Base-by-base conservation (phyloP, 2,113 vertebrate genomes). In the Otis tarda region DNA sequence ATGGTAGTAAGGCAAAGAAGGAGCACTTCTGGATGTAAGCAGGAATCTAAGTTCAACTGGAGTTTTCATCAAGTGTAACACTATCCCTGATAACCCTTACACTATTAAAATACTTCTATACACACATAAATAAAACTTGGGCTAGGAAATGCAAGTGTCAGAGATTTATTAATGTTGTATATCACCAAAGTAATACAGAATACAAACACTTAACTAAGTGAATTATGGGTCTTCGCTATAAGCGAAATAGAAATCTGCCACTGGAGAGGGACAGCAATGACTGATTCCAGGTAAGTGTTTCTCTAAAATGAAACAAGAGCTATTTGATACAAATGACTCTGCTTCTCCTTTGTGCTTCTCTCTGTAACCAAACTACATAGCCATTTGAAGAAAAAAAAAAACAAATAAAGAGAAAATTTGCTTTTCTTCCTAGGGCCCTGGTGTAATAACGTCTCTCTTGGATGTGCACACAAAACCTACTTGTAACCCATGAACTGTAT, bases 311-410 rank as follows among this genome's bases (percentile, higher is more conserved):
- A 57, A 94, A 76, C 2, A 5, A 74, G 80, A 56, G 4, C 12
- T 85, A 55, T 97, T 95, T 96, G 83, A 60, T 93, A 90, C 53
- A 97, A 97, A 97, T 96, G 70, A 82, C 41, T 75, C 83, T 59
- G 23, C 53, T 89, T 97, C 68, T 76, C 77, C 76, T 73, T 96
- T 93, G 28, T 71, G 15, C 91, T 71, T 93, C 76, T 93, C 74
- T 83, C 76, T 94, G 61, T 76, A 86, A 25, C 65, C 85, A 90
- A 83, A 64, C 57, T 94, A 69, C 43, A 56, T 22, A 83, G 35
- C 15, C 47, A 89, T 86, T 86, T 93, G 77, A 89, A 93, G 85
- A 81, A 84, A 95, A 37, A 37, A 37, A 37, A 37, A 96, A 95
- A 81, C 71, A 94, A 61, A 81, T 83, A 88, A 92, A 27, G 55